Base-by-base conservation (phyloP, 2,888 invertebrate genomes). In the Orchestes rusci region DNA sequence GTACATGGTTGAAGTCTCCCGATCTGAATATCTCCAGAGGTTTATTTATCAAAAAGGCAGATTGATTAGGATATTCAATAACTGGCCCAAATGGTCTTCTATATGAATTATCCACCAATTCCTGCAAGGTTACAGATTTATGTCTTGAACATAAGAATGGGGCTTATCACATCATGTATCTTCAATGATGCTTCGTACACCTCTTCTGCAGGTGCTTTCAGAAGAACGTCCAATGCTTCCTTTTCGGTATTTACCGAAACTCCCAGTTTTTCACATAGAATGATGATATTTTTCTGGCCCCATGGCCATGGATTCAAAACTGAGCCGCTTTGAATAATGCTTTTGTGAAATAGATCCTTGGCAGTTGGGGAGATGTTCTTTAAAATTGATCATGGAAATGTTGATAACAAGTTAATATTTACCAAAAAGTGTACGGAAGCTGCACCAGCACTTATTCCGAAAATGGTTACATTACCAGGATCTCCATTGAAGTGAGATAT, bases 381-480 rank as follows among this genome's bases (percentile, higher is more conserved):
- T 2, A n/a, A 10, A 27, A 27, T 2, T 27, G 27, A 27, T 27
- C 27, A 10, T 10, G 27, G 27, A 23, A 23, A 23, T 8, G 8
- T 10, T 23, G 10, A 23, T 8, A 8, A 8, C 27, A 23, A 23
- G 27, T 31, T 31, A 15, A 31, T 10, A 38, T 16, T 37, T 12
- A 70, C 66, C 56, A 71, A 64, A 50, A 65, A 71, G 45, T 73
- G 71, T 0, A 68, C 62, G 2, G 71, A 67, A 18, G 66, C 66
- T 3, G 64, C 70, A 1, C 74, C 74, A 1, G 73, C 73, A 52
- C 73, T 73, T 53, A 72, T 69, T 1, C 74, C 73, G 53, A 73
- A 70, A 5, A 74, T 59, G 0, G 73, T 73, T 4, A 74, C 71
- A 41, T 73, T 73, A 3, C 68, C 57, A 0, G 70, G 63, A 60